These are phyloP conservation scores for Leptinotarsa tumamoca DNA, from an alignment of 2,888 invertebrate species.

Conservation along the genomic window DNA sequence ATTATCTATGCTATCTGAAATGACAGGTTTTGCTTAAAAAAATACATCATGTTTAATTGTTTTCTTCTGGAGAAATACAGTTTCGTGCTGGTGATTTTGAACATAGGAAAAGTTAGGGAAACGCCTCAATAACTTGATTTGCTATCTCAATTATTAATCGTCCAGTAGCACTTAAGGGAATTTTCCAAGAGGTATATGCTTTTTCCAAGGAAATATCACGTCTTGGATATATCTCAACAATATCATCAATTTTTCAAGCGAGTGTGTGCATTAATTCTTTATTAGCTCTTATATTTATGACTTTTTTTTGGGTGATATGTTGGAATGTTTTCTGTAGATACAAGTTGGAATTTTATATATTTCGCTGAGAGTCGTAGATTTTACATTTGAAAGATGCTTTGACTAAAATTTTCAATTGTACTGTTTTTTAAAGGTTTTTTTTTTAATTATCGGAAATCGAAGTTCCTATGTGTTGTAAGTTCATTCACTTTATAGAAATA, in stretches of 20 bases:
- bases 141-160: neutral
- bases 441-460: no score
- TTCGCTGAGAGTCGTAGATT: neutral
- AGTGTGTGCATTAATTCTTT: neutral
- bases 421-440: no score
- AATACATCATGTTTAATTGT: no score
- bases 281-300: constrained; percentile 13
- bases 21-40: no score
- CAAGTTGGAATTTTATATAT: neutral
- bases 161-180: neutral
- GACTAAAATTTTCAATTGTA: no score
- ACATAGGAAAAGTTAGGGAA: no score
- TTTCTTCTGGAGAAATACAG: no score
- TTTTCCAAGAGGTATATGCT: neutral
- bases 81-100: no score
- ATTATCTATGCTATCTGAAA: no score
- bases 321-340: neutral
- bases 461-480: no score
- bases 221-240: neutral
- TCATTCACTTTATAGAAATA: no score
- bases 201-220: neutral
- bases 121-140: neutral
- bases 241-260: constrained; percentile 4
- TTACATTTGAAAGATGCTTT: no score
- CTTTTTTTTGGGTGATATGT: neutral